A percentile compares a stretch with the other conserved stretches of the same genome.
These are phyloP conservation scores for Monopis laevigella DNA, from an alignment of 2,888 invertebrate genomes.

Conservation along the genomic window DNA sequence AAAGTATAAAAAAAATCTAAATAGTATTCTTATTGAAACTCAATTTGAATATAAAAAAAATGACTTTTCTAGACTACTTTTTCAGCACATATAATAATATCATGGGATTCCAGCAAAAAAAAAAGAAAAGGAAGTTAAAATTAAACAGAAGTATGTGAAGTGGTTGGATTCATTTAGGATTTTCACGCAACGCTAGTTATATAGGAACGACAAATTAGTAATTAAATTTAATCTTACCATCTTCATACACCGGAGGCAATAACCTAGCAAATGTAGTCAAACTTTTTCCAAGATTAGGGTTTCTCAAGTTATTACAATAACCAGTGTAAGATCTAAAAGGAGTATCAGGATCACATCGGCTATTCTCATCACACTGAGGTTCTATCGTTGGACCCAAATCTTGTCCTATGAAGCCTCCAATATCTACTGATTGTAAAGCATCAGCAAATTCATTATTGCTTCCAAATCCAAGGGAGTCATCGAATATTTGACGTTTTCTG, in stretches of 20 bases:
- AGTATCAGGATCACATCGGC: conserved; percentile 75
- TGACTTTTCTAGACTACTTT: no score
- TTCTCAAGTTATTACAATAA: conserved; percentile 87
- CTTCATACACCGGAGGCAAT: conserved; percentile 87
- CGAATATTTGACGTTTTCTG: conserved; percentile 79
- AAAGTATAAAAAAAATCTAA: conserved; percentile 12
- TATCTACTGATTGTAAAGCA: conserved; percentile 81
- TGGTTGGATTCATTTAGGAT: no score
- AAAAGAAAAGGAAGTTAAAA: neutral
- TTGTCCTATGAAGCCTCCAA: conserved; percentile 74
- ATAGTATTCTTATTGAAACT: no score
- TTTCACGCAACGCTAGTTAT: no score
- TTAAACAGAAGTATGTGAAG: no score
- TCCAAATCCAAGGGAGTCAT: conserved; percentile 54
- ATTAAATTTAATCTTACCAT: conserved; percentile 63
- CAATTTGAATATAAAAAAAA: no score
- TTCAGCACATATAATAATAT: no score
- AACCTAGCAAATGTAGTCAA: conserved; percentile 86
- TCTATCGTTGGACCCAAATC: conserved; percentile 71
- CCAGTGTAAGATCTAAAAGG: conserved; percentile 82
- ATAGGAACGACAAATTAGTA: no score
- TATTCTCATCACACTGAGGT: conserved; percentile 75
- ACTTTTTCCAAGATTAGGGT: conserved; percentile 84
- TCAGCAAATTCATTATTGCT: conserved; percentile 75
- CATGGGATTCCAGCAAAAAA: no score